Conservation (phyloP, 2,888 invertebrate genomes). For the Theristus sp. region DNA sequence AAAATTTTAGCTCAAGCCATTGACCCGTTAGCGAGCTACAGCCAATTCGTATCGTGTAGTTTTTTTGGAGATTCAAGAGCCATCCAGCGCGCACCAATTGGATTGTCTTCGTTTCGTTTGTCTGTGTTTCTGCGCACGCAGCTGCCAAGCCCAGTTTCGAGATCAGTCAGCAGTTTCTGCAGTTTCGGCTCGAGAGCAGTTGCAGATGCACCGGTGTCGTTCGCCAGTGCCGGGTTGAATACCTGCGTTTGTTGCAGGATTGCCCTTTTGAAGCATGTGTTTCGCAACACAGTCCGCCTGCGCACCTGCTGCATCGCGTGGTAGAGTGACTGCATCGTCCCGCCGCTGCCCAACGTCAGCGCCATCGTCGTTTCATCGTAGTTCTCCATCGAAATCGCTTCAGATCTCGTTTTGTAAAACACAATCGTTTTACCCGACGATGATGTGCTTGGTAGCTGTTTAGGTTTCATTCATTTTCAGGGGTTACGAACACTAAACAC, state of each 20-base stretch:
- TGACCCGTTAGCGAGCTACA: too few relatives aligned
- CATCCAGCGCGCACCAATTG: too few relatives aligned
- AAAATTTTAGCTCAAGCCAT: too few relatives aligned
- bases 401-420: slow-evolving; percentile 45
- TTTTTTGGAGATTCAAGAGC: too few relatives aligned
- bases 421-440: slow-evolving; percentile 29
- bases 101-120: too few relatives aligned
- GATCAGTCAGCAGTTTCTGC: slow-evolving; percentile 34
- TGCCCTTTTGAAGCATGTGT: slow-evolving; percentile 13
- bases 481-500: too few relatives aligned
- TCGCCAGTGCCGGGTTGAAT: slow-evolving; percentile 38
- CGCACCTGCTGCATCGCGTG: slow-evolving; percentile 45
- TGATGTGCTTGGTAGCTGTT: background rate
- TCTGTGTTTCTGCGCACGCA: slow-evolving; percentile 25
- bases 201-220: slow-evolving; percentile 10
- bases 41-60: too few relatives aligned
- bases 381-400: slow-evolving; percentile 42
- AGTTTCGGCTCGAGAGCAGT: slow-evolving; percentile 36
- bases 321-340: slow-evolving; percentile 43
- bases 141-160: slow-evolving; percentile 35
- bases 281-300: slow-evolving; percentile 35
- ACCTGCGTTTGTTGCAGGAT: too few relatives aligned
- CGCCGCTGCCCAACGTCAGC: slow-evolving; percentile 41
- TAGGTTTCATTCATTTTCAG: background rate
- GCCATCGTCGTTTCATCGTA: slow-evolving; percentile 41